Evolutionary conservation across 92 coral and sea anemone species (phyloP), one percentile per base, ranked within the genome.

Genomic region (Zoanthus gigantus): DNA sequence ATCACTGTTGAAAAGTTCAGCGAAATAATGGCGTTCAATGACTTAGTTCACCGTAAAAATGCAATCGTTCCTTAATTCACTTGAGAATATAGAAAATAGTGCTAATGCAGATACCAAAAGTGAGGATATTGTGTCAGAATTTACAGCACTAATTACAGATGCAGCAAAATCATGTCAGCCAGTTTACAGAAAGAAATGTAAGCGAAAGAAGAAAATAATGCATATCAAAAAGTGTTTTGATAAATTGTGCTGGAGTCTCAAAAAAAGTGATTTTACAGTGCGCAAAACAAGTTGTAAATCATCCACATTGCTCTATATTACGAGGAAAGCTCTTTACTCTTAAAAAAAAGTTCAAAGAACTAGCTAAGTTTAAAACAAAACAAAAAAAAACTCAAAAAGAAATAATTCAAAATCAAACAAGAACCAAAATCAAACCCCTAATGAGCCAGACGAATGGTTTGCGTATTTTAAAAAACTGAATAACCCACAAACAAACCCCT

Each of bases 241-340:
- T 50, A 50, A 50, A 50, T 50, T 5, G 54, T 50, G 52, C 52
- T 47, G 52, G 52, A 47, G 8, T 47, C 52, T 47, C 52, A 47
- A 47, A 8, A 8, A 47, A 47, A 47, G 52, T 4, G 8, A 47
- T 47, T 47, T 47, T 47, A 47, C 52, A 47, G 52, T 4, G 8
- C 8, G 52, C 52, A 47, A 47, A 47, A 47, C 52, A 47, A 8
- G 52, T 47, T 72, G 11, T 31, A 2, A 10, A 42, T 17, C 47
- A 72, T 72, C 76, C 76, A 30, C 12, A 32, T 72, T 72, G 76
- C 76, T 47, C 76, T 30, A 72, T 72, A 72, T 9, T 72, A 72
- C 9, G 76, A 72, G 76, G 76, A 31, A 72, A 72, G 45, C 76
- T 72, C 14, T 71, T 29, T 71, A 29, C 44, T 71, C 75, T 71